phyloP scores from a whole-genome alignment of 2,888 invertebrate species.

The Xylota sylvarum region DNA sequence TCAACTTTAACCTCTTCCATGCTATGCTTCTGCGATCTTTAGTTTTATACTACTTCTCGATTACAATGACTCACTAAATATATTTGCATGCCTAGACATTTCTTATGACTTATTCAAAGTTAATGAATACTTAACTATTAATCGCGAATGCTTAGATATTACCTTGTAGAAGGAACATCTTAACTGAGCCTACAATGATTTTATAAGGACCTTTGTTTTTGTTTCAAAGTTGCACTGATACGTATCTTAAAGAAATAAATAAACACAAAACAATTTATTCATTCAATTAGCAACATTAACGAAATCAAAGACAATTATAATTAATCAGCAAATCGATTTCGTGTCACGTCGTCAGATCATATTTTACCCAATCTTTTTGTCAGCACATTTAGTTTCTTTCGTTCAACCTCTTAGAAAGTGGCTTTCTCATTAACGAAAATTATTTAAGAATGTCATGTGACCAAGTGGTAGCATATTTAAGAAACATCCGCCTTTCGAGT shows the following conservation, averaged over 20 bases:
- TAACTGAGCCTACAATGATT: no score
- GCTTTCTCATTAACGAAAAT: background rate
- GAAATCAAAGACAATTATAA: slow-evolving; percentile 11
- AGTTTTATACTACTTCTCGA: no score
- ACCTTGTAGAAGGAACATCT: no score
- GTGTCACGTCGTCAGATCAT: slow-evolving; percentile 22
- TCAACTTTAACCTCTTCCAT: no score
- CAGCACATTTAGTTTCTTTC: background rate
- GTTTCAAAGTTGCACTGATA: slow-evolving; percentile 4
- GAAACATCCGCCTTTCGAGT: background rate
- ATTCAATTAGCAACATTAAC: slow-evolving; percentile 9
- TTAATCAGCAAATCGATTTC: slow-evolving; percentile 23
- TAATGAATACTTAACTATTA: no score
- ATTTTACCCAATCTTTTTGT: slow-evolving; percentile 16
- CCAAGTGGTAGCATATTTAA: background rate
- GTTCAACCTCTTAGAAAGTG: background rate
- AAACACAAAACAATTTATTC: background rate
- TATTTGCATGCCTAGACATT: no score
- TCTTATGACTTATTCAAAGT: no score
- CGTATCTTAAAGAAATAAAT: background rate
- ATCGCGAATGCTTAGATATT: no score
- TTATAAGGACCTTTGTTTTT: background rate
- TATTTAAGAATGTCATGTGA: background rate
- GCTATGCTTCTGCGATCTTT: no score
- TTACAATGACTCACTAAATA: no score